Evolutionary conservation across 2,113 vertebrate genomes (phyloP).

Genomic region (Zootoca vivipara): DNA sequence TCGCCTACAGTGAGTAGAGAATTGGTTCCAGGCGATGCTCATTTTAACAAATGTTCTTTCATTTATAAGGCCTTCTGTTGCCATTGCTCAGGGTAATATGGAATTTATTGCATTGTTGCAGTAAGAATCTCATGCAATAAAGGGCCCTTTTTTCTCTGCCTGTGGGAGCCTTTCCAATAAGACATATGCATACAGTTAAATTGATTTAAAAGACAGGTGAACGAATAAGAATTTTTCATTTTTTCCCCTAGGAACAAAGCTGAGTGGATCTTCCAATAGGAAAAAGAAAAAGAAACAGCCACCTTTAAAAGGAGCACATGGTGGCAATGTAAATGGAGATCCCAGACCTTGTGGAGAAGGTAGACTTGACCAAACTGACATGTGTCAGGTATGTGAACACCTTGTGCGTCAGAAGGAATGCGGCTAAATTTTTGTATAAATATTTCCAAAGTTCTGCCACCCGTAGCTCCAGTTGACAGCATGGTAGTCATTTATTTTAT

Average conservation of each 20-base stretch:
- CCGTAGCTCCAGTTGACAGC: background rate
- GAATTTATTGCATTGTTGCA: background rate
- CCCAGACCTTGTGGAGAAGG: conserved; percentile 1
- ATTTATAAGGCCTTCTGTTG: background rate
- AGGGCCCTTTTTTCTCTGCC: background rate
- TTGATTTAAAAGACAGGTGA: background rate
- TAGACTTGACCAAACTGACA: conserved; percentile 27
- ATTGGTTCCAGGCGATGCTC: background rate
- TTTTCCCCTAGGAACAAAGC: background rate
- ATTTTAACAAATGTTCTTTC: background rate
- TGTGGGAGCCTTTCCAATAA: background rate
- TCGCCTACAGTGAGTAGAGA: background rate
- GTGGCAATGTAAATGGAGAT: conserved; percentile 28
- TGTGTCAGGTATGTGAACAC: conserved; percentile 53
- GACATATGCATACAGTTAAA: background rate
- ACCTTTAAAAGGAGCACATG: background rate
- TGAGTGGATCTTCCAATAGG: conserved; percentile 42
- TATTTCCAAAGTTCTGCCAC: background rate
- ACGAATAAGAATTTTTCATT: no score
- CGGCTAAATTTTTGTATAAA: background rate
- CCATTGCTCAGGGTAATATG: background rate
- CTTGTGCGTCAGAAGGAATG: background rate
- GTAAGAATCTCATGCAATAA: background rate
- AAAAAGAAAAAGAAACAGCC: conserved; percentile 69
- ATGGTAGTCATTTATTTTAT: background rate